phyloP scores from a whole-genome alignment of 2,888 invertebrate species.

The Netelia melanura region DNA sequence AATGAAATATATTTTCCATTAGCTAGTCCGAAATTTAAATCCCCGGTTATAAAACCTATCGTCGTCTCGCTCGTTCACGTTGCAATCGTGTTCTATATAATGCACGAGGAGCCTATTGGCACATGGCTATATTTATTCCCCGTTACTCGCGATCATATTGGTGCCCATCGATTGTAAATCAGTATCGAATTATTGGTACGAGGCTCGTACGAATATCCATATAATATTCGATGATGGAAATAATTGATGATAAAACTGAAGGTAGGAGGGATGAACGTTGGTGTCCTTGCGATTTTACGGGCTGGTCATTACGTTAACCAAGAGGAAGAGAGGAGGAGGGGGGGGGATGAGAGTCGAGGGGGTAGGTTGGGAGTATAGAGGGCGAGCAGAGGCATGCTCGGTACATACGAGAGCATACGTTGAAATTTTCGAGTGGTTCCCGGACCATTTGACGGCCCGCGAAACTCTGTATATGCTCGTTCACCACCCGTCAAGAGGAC shows the following conservation, averaged over 20 bases:
- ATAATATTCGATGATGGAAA: slow-evolving; percentile 24
- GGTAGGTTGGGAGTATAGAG: background rate
- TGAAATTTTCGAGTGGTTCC: slow-evolving; percentile 52
- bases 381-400: background rate
- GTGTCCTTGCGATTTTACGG: slow-evolving; percentile 19
- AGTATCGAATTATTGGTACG: slow-evolving; percentile 42
- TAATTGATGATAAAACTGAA: slow-evolving; percentile 57
- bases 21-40: slow-evolving; percentile 39
- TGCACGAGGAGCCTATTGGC: background rate
- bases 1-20: slow-evolving; percentile 55
- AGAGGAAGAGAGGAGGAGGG: background rate
- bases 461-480: background rate
- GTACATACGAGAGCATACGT: slow-evolving; percentile 16
- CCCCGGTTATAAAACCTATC: slow-evolving; percentile 8
- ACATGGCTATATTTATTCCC: background rate
- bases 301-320: slow-evolving; percentile 1
- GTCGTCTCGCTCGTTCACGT: background rate
- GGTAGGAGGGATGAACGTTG: slow-evolving; percentile 9
- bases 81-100: background rate
- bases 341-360: background rate
- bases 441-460: slow-evolving; percentile 29
- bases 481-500: slow-evolving; percentile 23
- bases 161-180: background rate
- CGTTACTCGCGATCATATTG: background rate
- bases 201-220: background rate